phyloP scores from a whole-genome alignment of 2,888 invertebrate species.

The Andrena chrysosceles region DNA sequence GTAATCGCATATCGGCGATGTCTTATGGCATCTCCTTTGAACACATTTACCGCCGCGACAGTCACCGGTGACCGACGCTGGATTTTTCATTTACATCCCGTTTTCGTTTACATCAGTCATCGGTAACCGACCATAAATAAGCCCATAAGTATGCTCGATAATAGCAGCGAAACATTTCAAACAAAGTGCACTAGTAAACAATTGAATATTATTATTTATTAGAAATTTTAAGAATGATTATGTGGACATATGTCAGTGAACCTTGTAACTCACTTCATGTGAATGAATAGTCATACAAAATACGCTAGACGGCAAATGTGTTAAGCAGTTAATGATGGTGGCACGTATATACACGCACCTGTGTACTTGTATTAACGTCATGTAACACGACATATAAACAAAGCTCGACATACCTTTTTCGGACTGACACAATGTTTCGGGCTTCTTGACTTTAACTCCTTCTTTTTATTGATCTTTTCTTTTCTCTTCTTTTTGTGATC shows the following conservation, averaged over 20 bases:
- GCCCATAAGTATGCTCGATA: too few species aligned
- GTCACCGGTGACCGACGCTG: too few species aligned
- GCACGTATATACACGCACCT: conserved; percentile 15
- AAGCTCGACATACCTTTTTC: conserved; percentile 77
- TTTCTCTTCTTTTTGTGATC: conserved; percentile 86
- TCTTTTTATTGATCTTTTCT: conserved; percentile 86
- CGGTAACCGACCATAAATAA: too few species aligned
- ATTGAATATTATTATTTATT: too few species aligned
- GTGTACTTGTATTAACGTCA: conserved; percentile 19
- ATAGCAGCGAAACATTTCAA: too few species aligned
- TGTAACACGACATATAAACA: conserved; percentile 5
- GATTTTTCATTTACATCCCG: too few species aligned
- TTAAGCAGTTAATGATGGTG: conserved; percentile 17
- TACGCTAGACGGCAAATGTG: background rate
- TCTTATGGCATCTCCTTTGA: conserved; percentile 22
- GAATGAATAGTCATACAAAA: background rate
- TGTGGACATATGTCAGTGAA: too few species aligned
- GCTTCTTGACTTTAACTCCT: conserved; percentile 83
- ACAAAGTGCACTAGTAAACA: too few species aligned
- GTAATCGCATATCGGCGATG: conserved; percentile 51
- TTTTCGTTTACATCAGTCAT: too few species aligned
- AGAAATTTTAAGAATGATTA: too few species aligned
- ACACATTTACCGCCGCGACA: too few species aligned
- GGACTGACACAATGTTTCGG: conserved; percentile 79
- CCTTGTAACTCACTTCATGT: too few species aligned